Conservation (phyloP, 2,113 vertebrate genomes). For the Oreochromis tanganicae region DNA sequence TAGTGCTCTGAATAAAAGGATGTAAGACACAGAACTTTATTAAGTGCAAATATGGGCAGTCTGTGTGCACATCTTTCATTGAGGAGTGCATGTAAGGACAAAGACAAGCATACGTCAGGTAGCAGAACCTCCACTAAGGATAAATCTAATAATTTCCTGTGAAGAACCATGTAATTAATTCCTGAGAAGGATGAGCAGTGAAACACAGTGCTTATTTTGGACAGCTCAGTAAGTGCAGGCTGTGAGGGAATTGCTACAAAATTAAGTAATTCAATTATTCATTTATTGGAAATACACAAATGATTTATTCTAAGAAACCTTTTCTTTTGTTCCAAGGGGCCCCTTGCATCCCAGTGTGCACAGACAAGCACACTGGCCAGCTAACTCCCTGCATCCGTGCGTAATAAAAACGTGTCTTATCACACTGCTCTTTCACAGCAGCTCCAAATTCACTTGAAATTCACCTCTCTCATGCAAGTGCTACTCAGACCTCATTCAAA, state of each 20-base stretch:
- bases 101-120: not conserved
- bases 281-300: constrained; percentile 1
- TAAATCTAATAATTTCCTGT: constrained; percentile 5
- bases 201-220: not conserved
- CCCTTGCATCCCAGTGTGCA: not conserved
- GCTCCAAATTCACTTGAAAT: not conserved
- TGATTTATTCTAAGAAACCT: not conserved
- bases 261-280: constrained; percentile 15
- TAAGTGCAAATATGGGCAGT: not conserved
- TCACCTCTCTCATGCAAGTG: not conserved
- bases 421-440: not conserved
- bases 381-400: constrained; percentile 2
- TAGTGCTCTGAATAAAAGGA: not conserved
- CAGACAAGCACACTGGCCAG: not conserved
- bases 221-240: not conserved
- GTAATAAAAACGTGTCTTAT: not conserved
- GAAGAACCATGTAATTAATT: not conserved
- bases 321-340: not conserved
- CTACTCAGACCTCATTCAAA: constrained; percentile 30
- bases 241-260: not conserved
- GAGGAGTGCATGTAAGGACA: not conserved
- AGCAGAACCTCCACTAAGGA: not conserved
- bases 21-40: not conserved
- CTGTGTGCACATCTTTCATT: not conserved
- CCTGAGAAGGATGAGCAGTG: not conserved